Evolutionary conservation across 2,797 vertebrate genomes (phyloP).

Genomic region (Etheostoma perlongum): DNA sequence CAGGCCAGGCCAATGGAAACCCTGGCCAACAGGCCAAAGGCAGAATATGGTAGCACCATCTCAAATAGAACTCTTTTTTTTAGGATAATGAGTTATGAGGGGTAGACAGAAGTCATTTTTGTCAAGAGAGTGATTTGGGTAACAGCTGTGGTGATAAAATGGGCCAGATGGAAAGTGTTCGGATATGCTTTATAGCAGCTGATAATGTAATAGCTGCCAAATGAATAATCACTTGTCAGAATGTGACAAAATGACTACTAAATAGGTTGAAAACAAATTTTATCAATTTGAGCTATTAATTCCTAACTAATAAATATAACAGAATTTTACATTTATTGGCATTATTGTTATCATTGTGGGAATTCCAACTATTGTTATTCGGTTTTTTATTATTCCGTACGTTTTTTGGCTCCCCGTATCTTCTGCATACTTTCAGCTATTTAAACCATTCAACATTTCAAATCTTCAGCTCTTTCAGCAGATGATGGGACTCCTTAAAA

Average conservation of each 20-base stretch:
- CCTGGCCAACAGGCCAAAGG: slow-evolving; percentile 15
- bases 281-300: not conserved
- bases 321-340: not conserved
- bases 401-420: too few species aligned
- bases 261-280: not conserved
- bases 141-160: slow-evolving; percentile 38
- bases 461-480: too few species aligned
- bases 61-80: slow-evolving; percentile 46
- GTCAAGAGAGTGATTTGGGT: slow-evolving; percentile 36
- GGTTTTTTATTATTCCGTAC: too few species aligned
- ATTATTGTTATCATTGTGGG: not conserved
- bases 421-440: too few species aligned
- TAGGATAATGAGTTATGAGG: slow-evolving; percentile 43
- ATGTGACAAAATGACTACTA: not conserved
- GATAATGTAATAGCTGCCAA: slow-evolving; percentile 24
- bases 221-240: slow-evolving; percentile 26
- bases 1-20: not conserved
- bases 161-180: slow-evolving; percentile 25
- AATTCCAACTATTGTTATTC: too few species aligned
- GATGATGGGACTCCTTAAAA: too few species aligned
- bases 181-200: slow-evolving; percentile 18
- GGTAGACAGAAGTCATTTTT: slow-evolving; percentile 31
- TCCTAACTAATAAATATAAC: not conserved
- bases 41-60: slow-evolving; percentile 22
- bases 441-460: too few species aligned